Percentiles rank a stretch among this genome's conserved stretches.
phyloP scores from a whole-genome alignment of 1,140 invertebrate species.

The Papilio dardanus region DNA sequence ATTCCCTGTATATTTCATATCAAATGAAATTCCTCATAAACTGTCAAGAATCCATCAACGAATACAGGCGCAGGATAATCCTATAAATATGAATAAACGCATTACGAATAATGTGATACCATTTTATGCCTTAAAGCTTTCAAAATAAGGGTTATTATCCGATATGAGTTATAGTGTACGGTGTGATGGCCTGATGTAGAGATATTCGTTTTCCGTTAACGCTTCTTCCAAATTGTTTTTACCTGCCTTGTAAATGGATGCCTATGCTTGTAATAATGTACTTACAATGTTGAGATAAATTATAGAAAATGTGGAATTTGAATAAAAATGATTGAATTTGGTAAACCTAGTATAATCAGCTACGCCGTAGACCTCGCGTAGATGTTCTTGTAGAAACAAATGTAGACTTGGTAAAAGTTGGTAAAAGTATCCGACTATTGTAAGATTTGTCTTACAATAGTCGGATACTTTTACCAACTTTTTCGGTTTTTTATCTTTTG shows the following conservation, averaged over 20 bases:
- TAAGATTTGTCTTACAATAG: too few species aligned
- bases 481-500: too few species aligned
- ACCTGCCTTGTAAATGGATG: background rate
- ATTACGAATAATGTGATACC: background rate
- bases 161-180: background rate
- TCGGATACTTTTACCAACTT: too few species aligned
- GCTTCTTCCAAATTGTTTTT: background rate
- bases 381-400: too few species aligned
- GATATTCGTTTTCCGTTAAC: slow-evolving; percentile 2
- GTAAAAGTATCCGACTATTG: too few species aligned
- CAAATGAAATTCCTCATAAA: background rate
- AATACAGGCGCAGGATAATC: background rate
- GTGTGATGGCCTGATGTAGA: background rate
- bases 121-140: background rate
- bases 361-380: too few species aligned
- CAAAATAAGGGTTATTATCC: background rate
- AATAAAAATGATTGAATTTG: background rate
- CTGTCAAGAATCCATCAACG: slow-evolving; percentile 2
- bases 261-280: background rate
- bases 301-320: background rate
- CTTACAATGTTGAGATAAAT: background rate
- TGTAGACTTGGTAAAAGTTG: too few species aligned
- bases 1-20: background rate
- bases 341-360: too few species aligned
- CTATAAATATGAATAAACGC: slow-evolving; percentile 22